Conservation (phyloP, 1,140 invertebrate genomes). For the Hydropsyche tenuis region DNA sequence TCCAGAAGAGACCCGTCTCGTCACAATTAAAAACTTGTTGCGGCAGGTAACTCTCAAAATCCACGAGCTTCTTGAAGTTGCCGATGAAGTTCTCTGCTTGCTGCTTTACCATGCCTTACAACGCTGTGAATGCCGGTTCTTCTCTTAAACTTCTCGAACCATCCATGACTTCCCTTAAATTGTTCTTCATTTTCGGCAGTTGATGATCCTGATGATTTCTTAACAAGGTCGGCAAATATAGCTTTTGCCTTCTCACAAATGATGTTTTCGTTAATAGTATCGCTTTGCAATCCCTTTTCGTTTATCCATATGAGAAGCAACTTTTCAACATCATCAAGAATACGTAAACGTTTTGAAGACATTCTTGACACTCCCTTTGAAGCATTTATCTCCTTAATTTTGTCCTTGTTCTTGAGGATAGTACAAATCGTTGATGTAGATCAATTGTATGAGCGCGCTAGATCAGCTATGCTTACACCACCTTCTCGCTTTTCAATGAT, state of each 20-base stretch:
- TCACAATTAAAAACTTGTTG: too few relatives aligned
- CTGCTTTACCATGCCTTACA: slow-evolving; percentile 48
- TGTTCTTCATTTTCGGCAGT: slow-evolving; percentile 8
- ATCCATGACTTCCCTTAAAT: slow-evolving; percentile 44
- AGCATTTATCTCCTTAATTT: slow-evolving; percentile 41
- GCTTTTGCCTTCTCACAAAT: slow-evolving; percentile 47
- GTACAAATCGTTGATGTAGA: slow-evolving; percentile 42
- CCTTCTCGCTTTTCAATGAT: slow-evolving; percentile 49
- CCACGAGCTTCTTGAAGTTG: too few relatives aligned
- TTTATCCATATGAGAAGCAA: slow-evolving; percentile 47
- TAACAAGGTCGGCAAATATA: slow-evolving; percentile 39
- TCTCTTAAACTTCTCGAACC: slow-evolving; percentile 46
- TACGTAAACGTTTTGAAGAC: slow-evolving; percentile 39
- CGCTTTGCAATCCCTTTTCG: slow-evolving; percentile 41
- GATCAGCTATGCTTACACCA: slow-evolving; percentile 48
- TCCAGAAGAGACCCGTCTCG: neutral
- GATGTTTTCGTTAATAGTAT: slow-evolving; percentile 40
- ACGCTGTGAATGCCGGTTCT: slow-evolving; percentile 41
- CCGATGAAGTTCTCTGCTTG: too few relatives aligned
- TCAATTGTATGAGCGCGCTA: slow-evolving; percentile 43
- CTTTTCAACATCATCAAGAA: slow-evolving; percentile 46
- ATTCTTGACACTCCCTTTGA: slow-evolving; percentile 44
- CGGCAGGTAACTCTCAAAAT: too few relatives aligned
- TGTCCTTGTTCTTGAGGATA: slow-evolving; percentile 36
- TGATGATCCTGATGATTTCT: slow-evolving; percentile 31